Conservation (phyloP, 2,113 vertebrate genomes). For the Limnothrissa miodon region DNA sequence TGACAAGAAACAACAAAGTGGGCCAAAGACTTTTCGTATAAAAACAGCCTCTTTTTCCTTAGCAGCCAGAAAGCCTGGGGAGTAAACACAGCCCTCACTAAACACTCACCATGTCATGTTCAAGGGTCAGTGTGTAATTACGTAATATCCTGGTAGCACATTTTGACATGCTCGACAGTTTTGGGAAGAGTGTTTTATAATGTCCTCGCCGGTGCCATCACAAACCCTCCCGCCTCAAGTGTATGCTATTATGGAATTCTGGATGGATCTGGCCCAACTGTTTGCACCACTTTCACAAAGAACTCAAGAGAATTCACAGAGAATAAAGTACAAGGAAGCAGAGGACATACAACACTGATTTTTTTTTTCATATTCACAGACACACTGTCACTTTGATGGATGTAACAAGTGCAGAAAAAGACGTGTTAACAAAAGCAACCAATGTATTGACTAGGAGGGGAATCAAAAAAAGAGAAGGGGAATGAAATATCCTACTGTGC, state of each 20-base stretch:
- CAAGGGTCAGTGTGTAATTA: not conserved
- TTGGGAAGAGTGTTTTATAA: not conserved
- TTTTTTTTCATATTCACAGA: not conserved
- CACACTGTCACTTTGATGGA: not conserved
- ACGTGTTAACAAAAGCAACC: conserved; percentile 1
- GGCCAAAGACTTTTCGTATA: not conserved
- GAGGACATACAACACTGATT: not conserved
- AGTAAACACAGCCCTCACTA: not conserved
- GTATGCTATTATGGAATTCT: not conserved
- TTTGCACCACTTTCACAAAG: not conserved
- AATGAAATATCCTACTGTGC: not conserved
- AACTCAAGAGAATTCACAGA: not conserved
- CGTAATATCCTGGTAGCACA: not conserved
- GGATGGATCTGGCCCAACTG: not conserved
- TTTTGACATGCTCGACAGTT: not conserved
- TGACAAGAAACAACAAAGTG: not conserved
- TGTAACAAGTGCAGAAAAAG: not conserved
- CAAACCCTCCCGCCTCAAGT: not conserved
- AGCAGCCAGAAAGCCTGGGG: not conserved
- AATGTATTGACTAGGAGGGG: not conserved
- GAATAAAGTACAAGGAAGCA: not conserved
- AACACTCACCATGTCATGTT: not conserved
- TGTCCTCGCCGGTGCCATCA: not conserved
- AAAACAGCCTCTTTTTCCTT: not conserved
- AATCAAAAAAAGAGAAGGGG: not conserved